A percentile compares a stretch with the other conserved stretches of the same genome.
phyloP scores from a whole-genome alignment of 2,797 vertebrate species.

The Mycteria americana region DNA sequence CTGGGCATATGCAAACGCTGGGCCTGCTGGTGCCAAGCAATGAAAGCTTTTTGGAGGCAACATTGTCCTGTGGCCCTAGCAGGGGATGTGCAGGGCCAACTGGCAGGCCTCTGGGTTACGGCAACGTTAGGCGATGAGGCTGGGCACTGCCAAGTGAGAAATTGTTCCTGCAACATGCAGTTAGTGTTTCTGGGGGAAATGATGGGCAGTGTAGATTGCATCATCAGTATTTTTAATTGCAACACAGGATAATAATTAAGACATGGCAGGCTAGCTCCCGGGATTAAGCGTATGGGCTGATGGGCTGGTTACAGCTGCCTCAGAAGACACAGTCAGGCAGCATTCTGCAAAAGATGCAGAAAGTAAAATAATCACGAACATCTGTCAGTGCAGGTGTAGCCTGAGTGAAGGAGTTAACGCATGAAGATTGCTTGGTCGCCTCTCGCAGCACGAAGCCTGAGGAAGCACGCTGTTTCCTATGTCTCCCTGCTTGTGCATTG shows the following conservation, averaged over 20 bases:
- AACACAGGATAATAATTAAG: background rate
- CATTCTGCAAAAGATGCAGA: background rate
- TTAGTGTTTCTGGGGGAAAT: background rate
- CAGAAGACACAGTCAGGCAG: background rate
- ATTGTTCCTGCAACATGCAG: background rate
- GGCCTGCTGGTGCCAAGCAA: background rate
- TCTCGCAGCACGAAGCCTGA: background rate
- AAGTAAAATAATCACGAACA: background rate
- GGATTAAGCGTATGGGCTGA: background rate
- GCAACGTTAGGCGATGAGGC: background rate
- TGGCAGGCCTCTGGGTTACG: background rate
- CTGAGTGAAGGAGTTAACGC: background rate
- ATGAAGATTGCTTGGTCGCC: background rate
- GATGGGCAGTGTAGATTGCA: background rate
- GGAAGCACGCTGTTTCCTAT: background rate
- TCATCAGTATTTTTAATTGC: conserved; percentile 34
- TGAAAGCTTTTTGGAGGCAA: background rate
- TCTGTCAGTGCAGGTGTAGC: background rate
- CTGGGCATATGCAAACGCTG: background rate
- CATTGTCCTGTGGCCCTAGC: background rate
- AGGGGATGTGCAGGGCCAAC: background rate
- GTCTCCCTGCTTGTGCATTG: background rate
- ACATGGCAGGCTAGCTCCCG: background rate
- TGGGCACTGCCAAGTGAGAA: conserved; percentile 22
- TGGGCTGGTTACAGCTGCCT: background rate